A percentile compares a stretch with the other conserved stretches of the same genome.
phyloP scores from a whole-genome alignment of 2,888 invertebrate species.

The Crematogaster levior region DNA sequence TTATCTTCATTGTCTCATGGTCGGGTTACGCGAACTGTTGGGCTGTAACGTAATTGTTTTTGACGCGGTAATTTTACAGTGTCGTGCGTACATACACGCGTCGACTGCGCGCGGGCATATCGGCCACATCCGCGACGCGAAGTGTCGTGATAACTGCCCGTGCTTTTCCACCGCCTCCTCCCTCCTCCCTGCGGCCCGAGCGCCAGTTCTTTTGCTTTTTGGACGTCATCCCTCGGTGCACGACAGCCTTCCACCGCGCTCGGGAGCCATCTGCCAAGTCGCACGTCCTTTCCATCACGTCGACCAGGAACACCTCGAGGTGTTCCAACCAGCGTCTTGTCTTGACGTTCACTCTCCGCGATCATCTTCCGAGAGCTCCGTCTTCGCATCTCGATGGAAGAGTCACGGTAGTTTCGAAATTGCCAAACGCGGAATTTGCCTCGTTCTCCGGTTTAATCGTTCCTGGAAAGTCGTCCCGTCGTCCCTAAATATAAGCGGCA shows the following conservation, averaged over 20 bases:
- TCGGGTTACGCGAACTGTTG: conserved; percentile 77
- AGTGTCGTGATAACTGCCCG: conserved; percentile 79
- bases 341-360: conserved; percentile 62
- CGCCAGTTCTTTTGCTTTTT: conserved; percentile 63
- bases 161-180: conserved; percentile 72
- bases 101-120: conserved; percentile 67
- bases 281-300: conserved; percentile 70
- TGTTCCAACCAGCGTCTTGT: conserved; percentile 52
- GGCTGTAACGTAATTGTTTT: conserved; percentile 84
- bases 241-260: conserved; percentile 66
- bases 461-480: conserved; percentile 14
- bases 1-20: conserved; percentile 69
- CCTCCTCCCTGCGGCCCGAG: conserved; percentile 59
- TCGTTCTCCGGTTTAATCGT: conserved; percentile 39
- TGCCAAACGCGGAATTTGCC: conserved; percentile 37
- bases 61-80: conserved; percentile 86
- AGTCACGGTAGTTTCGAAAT: conserved; percentile 26
- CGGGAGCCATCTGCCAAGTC: conserved; percentile 75
- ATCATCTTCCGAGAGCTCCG: conserved; percentile 44
- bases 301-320: conserved; percentile 69
- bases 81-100: conserved; percentile 83
- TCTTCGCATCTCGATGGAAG: conserved; percentile 14
- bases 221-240: conserved; percentile 55
- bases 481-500: conserved; percentile 4
- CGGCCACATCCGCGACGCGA: conserved; percentile 63